phyloP scores from a whole-genome alignment of 2,113 vertebrate species.

The Herpetotheres cachinnans region DNA sequence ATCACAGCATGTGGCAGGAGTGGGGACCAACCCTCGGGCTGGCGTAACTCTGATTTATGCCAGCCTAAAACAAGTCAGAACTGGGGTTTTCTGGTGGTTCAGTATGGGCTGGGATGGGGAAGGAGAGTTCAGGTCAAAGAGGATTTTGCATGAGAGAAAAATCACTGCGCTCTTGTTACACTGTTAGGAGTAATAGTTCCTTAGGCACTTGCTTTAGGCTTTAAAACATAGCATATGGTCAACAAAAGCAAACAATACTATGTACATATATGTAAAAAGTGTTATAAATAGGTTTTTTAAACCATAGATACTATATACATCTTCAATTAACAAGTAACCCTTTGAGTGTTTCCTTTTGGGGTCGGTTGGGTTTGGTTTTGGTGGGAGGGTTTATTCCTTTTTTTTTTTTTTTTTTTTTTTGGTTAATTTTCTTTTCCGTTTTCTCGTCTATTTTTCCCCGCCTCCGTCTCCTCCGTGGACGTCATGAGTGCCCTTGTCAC shows the following conservation, averaged over 20 bases:
- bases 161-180: constrained; percentile 64
- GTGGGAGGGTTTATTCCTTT: constrained; percentile 8
- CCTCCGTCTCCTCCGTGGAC: constrained; percentile 50
- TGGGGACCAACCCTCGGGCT: neutral
- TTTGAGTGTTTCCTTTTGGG: constrained; percentile 62
- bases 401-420: neutral
- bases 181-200: constrained; percentile 76
- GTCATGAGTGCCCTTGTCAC: constrained; percentile 20
- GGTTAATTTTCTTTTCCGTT: constrained; percentile 38
- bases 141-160: constrained; percentile 31
- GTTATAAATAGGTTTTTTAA: constrained; percentile 99
- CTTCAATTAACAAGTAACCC: constrained; percentile 89
- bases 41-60: neutral
- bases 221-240: constrained; percentile 79
- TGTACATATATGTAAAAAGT: constrained; percentile 99
- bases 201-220: constrained; percentile 92
- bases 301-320: constrained; percentile 99
- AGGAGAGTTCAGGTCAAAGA: constrained; percentile 4
- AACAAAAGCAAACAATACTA: constrained; percentile 96
- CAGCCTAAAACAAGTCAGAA: neutral
- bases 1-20: constrained; percentile 12
- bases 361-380: constrained; percentile 44
- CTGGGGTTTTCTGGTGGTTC: neutral
- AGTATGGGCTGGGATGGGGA: neutral
- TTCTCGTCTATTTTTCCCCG: constrained; percentile 62